Conservation (phyloP, 2,113 vertebrate species). For the Triplophysa dalaica region DNA sequence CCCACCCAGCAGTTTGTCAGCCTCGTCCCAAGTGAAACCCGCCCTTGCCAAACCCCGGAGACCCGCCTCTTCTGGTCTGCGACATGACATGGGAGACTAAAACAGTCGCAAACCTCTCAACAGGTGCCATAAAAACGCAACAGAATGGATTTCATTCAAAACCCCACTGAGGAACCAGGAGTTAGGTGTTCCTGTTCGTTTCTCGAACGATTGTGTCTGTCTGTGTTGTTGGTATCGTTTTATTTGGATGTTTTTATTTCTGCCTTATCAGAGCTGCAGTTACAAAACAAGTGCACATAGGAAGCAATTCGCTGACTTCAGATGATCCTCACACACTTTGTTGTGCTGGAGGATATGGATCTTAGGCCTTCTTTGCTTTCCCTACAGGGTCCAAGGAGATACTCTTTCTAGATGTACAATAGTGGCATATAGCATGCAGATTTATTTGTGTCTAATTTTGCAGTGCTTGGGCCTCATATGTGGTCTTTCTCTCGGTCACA, state of each 20-base stretch:
- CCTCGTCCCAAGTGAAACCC: constrained; percentile 46
- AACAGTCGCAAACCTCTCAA: constrained; percentile 58
- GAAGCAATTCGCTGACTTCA: constrained; percentile 56
- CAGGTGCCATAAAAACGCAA: constrained; percentile 71
- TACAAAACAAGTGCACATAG: constrained; percentile 59
- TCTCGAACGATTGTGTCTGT: constrained; percentile 33
- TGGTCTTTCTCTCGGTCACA: constrained; percentile 1
- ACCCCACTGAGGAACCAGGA: constrained; percentile 32
- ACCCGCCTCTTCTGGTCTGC: constrained; percentile 61
- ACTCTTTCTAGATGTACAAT: constrained; percentile 57
- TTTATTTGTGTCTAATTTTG: constrained; percentile 50
- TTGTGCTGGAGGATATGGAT: constrained; percentile 55
- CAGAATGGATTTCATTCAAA: constrained; percentile 59
- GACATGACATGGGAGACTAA: constrained; percentile 57
- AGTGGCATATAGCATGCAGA: constrained; percentile 58
- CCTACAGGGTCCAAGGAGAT: constrained; percentile 64
- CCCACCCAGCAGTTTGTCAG: constrained; percentile 59
- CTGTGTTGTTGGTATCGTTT: constrained; percentile 58
- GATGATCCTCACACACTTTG: constrained; percentile 64
- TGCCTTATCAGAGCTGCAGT: constrained; percentile 72
- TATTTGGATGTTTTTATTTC: constrained; percentile 59
- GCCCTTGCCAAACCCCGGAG: constrained; percentile 33
- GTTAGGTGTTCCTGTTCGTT: constrained; percentile 34
- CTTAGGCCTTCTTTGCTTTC: constrained; percentile 55
- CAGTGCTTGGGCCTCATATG: constrained; percentile 37